phyloP scores from a whole-genome alignment of 2,888 invertebrate species.

The Drosophila silvestris region DNA sequence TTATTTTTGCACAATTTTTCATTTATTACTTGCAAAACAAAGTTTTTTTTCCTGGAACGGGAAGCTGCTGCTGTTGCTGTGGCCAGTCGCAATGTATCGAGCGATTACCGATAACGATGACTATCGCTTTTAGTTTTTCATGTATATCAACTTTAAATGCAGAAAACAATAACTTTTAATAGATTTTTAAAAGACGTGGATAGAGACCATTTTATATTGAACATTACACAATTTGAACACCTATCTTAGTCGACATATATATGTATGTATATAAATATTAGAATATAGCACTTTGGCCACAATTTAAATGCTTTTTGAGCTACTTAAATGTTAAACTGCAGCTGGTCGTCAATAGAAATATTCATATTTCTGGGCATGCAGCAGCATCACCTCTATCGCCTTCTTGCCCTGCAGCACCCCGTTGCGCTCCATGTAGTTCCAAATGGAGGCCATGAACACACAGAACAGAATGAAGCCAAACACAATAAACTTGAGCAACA shows the following conservation, averaged over 20 bases:
- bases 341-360: slow-evolving; percentile 57
- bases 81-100: slow-evolving; percentile 25
- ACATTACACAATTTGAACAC: slow-evolving; percentile 20
- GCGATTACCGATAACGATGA: slow-evolving; percentile 29
- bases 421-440: slow-evolving; percentile 93
- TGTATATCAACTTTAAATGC: neutral
- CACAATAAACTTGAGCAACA: slow-evolving; percentile 88
- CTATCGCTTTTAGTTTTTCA: neutral
- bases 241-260: slow-evolving; percentile 29
- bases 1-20: slow-evolving; percentile 33
- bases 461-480: slow-evolving; percentile 89
- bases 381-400: slow-evolving; percentile 88
- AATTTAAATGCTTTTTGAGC: slow-evolving; percentile 80
- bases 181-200: neutral
- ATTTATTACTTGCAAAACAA: slow-evolving; percentile 45
- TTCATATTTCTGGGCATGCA: slow-evolving; percentile 75
- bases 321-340: slow-evolving; percentile 31
- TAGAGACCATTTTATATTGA: slow-evolving; percentile 57
- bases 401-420: slow-evolving; percentile 91
- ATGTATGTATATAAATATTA: slow-evolving; percentile 16
- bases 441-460: slow-evolving; percentile 91
- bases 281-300: slow-evolving; percentile 20
- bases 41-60: slow-evolving; percentile 18
- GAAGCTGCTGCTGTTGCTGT: slow-evolving; percentile 56
- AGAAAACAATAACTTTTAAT: neutral